A percentile compares a stretch with the other conserved stretches of the same genome.
Conservation (phyloP, 2,797 vertebrate species). For the Phataginus tetradactyla region DNA sequence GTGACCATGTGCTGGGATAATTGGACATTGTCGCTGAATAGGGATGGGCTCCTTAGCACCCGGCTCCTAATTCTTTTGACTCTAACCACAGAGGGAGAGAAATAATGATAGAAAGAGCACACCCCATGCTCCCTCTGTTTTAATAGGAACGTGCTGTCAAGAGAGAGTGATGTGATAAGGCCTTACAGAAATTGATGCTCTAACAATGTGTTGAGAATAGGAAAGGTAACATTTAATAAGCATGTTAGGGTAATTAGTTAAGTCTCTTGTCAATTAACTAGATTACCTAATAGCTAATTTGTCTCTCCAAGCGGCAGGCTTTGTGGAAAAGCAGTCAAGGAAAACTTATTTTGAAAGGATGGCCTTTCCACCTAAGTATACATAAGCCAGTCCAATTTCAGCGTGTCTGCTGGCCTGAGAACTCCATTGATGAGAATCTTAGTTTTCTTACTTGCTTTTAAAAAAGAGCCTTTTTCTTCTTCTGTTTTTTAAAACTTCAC, state of each 20-base stretch:
- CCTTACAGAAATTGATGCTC: slow-evolving; percentile 40
- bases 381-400: not conserved
- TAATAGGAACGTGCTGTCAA: not conserved
- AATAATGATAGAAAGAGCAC: not conserved
- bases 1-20: not conserved
- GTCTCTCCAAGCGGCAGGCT: slow-evolving; percentile 64
- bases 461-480: not conserved
- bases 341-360: slow-evolving; percentile 28
- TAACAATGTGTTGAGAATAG: slow-evolving; percentile 56
- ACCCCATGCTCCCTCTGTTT: not conserved
- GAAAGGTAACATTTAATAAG: slow-evolving; percentile 78
- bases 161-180: slow-evolving; percentile 41
- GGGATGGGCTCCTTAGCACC: not conserved
- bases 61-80: not conserved
- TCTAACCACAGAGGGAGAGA: slow-evolving; percentile 46
- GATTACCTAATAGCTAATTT: slow-evolving; percentile 76
- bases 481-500: not conserved
- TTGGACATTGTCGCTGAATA: not conserved
- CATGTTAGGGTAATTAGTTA: slow-evolving; percentile 77
- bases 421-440: fast-evolving
- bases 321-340: slow-evolving; percentile 67
- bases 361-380: not conserved
- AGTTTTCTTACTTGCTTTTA: not conserved
- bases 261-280: slow-evolving; percentile 80
- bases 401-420: not conserved